Base-by-base conservation (phyloP, 2,113 vertebrate genomes). In the Ptychochromis oligacanthus region DNA sequence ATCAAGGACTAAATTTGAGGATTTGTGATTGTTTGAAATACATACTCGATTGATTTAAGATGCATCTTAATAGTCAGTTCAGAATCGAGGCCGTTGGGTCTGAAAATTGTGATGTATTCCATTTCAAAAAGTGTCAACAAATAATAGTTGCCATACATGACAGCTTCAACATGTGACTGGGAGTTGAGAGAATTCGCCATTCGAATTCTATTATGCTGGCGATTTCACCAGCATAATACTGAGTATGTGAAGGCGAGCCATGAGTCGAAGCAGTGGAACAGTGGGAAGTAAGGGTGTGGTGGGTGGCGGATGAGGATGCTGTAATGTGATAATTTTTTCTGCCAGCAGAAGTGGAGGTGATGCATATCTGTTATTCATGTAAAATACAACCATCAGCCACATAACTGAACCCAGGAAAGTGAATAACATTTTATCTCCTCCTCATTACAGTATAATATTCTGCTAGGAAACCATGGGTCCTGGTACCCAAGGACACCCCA, bases 11-110 rank as follows among this genome's bases (percentile, higher is more conserved):
- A 76, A 79, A 85, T 75, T 57, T 87, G 55, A 49, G 20, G 18
- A 86, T 77, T 72, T 59, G 4, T 83, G 67, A 89, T 85, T 86
- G n/a, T 88, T 75, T 84, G 75, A 85, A 78, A 78, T 75, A 88
- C 65, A 83, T 76, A 75, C 75, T 74, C 5, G 22, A 64, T 74
- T 77, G 43, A 81, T 81, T 77, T 28, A 26, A 85, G 83, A 67
- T 54, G 26, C 24, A 70, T 86, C 28, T 34, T 55, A 62, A 81
- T 82, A 75, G 80, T 14, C 72, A 43, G 11, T 61, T 77, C n/a
- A 62, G 38, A 64, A 75, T 31, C n/a, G 10, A n/a, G 12, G 59
- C 34, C 7, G 4, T 38, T 13, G 22, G 20, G 56, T 65, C 58
- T 40, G n/a, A 61, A 52, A 81, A 74, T 52, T 12, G 43, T 9